A percentile compares a stretch with the other conserved stretches of the same genome.
phyloP scores from a whole-genome alignment of 1,140 invertebrate species.

The Neodiprion virginianus region DNA sequence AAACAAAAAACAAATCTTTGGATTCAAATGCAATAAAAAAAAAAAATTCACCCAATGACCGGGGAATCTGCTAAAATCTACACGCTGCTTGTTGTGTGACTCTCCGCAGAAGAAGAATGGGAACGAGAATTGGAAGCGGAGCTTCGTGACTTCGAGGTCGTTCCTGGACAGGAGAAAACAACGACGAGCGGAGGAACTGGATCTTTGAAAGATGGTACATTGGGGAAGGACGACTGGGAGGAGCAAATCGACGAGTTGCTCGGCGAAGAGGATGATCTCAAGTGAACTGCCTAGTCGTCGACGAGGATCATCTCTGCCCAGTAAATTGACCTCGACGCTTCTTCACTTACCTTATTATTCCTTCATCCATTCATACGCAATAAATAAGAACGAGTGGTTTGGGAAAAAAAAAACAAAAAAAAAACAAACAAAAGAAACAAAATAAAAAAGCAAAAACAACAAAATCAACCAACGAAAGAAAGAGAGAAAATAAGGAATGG shows the following conservation, averaged over 20 bases:
- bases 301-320: no score
- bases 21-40: background rate
- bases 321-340: no score
- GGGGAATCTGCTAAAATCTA: conserved; percentile 48
- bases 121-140: conserved; percentile 92
- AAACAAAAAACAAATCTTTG: conserved; percentile 2
- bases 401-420: no score
- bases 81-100: conserved; percentile 52
- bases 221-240: conserved; percentile 65
- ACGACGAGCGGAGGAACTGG: conserved; percentile 25
- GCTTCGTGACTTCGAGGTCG: conserved; percentile 91
- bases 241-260: conserved; percentile 67
- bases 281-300: conserved; percentile 38
- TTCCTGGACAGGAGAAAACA: conserved; percentile 55
- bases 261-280: conserved; percentile 60
- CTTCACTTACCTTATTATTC: no score
- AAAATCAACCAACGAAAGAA: no score
- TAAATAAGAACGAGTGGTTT: no score
- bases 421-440: no score
- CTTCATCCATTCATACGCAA: no score
- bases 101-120: conserved; percentile 84
- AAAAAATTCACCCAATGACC: background rate
- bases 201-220: background rate
- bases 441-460: no score
- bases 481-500: no score